Percentiles rank a stretch among this genome's conserved stretches.
phyloP scores from a whole-genome alignment of 1,140 invertebrate genomes.

The Drosophila nannoptera region DNA sequence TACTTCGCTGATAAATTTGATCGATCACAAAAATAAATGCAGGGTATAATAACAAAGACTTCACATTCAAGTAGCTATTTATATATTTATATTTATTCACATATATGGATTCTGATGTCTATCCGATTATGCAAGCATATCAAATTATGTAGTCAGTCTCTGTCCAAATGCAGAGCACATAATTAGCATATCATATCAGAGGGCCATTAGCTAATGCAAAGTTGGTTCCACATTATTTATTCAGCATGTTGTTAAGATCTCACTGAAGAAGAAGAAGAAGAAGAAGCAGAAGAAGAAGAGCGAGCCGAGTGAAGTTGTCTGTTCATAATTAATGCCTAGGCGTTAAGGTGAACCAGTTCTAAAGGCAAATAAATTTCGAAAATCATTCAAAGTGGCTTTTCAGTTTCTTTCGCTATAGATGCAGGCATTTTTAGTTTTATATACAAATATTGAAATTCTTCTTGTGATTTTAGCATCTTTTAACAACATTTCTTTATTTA shows the following conservation, averaged over 20 bases:
- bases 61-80: not conserved
- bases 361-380: constrained; percentile 35
- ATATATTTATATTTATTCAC: not conserved
- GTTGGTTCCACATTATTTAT: constrained; percentile 60
- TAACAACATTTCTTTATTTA: constrained; percentile 27
- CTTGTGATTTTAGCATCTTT: not conserved
- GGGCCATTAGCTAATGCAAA: constrained; percentile 55
- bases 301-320: constrained; percentile 9
- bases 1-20: no score
- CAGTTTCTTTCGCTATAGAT: constrained; percentile 7
- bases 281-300: constrained; percentile 1
- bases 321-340: constrained; percentile 52
- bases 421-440: not conserved
- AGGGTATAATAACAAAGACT: no score
- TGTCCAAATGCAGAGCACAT: constrained; percentile 43
- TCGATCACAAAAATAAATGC: no score
- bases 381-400: constrained; percentile 16
- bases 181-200: constrained; percentile 45
- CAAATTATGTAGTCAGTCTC: constrained; percentile 32
- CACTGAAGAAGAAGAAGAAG: constrained; percentile 1
- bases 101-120: constrained; percentile 27
- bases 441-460: constrained; percentile 3
- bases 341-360: constrained; percentile 50
- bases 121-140: constrained; percentile 33
- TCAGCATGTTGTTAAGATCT: constrained; percentile 34